Evolutionary conservation across 92 coral and sea anemone species (phyloP).

Genomic region (Phenganax subtilis): DNA sequence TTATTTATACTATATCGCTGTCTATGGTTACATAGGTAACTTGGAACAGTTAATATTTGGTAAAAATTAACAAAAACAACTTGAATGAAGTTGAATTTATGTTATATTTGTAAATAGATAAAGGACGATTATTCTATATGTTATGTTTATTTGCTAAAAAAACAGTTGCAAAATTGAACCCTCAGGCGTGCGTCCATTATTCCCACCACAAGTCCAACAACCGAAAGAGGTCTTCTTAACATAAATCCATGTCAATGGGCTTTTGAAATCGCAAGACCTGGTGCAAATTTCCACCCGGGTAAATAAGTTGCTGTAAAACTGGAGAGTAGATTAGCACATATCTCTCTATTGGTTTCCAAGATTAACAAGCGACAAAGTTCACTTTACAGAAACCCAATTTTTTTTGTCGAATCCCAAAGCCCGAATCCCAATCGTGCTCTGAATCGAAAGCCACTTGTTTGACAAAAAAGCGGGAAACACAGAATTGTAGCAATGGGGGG

Average conservation of each 20-base stretch:
- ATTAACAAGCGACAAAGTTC: too few relatives aligned
- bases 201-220: neutral
- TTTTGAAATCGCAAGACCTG: too few relatives aligned
- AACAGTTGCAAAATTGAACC: neutral
- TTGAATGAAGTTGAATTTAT: conserved; percentile 21
- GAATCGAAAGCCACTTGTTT: too few relatives aligned
- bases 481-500: too few relatives aligned
- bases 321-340: too few relatives aligned
- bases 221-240: neutral
- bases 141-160: neutral
- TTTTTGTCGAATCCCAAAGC: too few relatives aligned
- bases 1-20: conserved; percentile 10
- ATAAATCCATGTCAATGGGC: neutral
- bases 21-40: conserved; percentile 18
- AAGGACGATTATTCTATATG: neutral
- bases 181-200: neutral
- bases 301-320: too few relatives aligned
- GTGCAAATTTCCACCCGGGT: too few relatives aligned
- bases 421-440: too few relatives aligned
- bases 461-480: too few relatives aligned
- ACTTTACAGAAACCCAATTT: too few relatives aligned
- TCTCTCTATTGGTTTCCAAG: too few relatives aligned
- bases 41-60: conserved; percentile 21
- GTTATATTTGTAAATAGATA: conserved; percentile 7
- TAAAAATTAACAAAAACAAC: conserved; percentile 18